These are phyloP conservation scores for Anarrhichthys ocellatus DNA, from an alignment of 2,113 vertebrate genomes.

Conservation along the genomic window DNA sequence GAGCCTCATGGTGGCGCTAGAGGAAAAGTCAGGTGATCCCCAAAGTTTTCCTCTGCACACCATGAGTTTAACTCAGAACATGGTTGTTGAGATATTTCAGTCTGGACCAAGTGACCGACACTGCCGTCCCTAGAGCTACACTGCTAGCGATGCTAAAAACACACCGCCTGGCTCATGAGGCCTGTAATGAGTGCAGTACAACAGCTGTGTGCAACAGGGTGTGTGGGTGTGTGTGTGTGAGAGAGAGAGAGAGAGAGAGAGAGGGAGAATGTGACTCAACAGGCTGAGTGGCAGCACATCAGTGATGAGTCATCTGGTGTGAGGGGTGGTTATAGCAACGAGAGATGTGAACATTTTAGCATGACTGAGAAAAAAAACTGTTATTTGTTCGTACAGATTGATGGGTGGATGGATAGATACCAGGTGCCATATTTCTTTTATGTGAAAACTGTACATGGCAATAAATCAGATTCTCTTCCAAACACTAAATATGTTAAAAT, in stretches of 20 bases:
- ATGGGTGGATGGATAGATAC: background rate
- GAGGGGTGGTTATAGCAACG: conserved; percentile 64
- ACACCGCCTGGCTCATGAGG: background rate
- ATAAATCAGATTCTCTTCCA: background rate
- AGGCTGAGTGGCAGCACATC: conserved; percentile 49
- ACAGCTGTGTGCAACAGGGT: conserved; percentile 46
- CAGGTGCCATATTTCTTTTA: background rate
- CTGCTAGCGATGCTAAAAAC: background rate
- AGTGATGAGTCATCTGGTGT: conserved; percentile 72
- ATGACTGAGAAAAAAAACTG: background rate
- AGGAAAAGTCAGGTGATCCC: background rate
- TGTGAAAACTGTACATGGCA: background rate
- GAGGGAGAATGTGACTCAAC: conserved; percentile 57
- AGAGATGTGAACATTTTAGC: conserved; percentile 28
- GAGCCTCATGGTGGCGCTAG: background rate
- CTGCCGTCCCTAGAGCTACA: background rate
- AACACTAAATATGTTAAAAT: background rate
- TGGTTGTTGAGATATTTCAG: background rate
- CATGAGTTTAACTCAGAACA: background rate
- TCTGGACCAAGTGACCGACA: background rate
- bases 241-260: background rate
- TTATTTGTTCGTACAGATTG: background rate
- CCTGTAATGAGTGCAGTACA: conserved; percentile 16
- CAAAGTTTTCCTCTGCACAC: background rate
- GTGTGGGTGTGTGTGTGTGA: conserved; percentile 14